Conservation (phyloP, 2,888 invertebrate genomes). For the Cephus rjabovi region DNA sequence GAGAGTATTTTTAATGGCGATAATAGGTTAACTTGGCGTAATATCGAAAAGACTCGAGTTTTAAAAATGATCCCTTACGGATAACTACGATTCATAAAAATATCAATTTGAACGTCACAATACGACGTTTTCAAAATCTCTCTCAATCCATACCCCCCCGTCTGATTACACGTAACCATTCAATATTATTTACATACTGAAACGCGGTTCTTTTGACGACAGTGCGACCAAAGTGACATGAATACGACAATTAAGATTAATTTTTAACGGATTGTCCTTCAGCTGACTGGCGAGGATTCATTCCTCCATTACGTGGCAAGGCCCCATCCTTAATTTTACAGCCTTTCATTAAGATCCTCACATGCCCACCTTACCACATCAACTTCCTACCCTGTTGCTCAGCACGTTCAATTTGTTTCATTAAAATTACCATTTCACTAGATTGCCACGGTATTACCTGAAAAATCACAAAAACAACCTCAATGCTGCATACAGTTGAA, state of each 20-base stretch:
- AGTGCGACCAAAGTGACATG: background rate
- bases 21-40: no score
- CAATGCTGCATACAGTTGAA: background rate
- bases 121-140: background rate
- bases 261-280: background rate
- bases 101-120: constrained; percentile 9
- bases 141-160: background rate
- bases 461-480: background rate
- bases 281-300: background rate
- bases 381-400: background rate
- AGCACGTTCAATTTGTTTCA: constrained; percentile 1
- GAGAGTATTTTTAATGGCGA: no score
- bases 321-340: background rate
- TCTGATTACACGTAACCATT: background rate
- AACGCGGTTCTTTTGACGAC: background rate
- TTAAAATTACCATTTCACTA: constrained; percentile 5
- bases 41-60: background rate
- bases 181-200: constrained; percentile 1
- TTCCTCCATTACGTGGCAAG: background rate
- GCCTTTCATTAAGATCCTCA: background rate
- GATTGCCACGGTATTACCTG: background rate
- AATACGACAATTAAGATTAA: background rate
- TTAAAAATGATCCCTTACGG: background rate
- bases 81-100: constrained; percentile 16
- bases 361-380: background rate